Evolutionary conservation across 2,888 invertebrate genomes (phyloP), one percentile per base, ranked within the genome.

Genomic region (Heteromyza rotundicornis): DNA sequence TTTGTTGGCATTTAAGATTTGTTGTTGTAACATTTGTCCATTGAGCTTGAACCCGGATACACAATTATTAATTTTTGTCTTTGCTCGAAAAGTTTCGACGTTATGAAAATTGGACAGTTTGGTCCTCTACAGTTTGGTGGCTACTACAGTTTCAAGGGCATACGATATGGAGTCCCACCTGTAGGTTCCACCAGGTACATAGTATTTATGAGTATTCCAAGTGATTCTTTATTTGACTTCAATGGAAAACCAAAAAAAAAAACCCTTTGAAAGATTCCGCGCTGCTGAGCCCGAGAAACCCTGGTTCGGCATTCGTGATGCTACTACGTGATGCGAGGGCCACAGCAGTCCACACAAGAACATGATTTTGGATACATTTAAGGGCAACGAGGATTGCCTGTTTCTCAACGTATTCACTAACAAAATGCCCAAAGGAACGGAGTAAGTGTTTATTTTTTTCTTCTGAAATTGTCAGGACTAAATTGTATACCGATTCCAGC

Each of bases 371-470:
- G 88, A 88, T 73, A 87, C 87, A 1, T 88, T 87, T 70, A 88
- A 88, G 71, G 88, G 88, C 1, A 86, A 86, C 60, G 88, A 88
- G 70, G 89, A 89, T 74, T 91, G 91, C 70, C 85, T 91, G 20
- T 90, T 87, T 74, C 81, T 91, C 17, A 91, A 91, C 70, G 88
- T 91, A 0, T 91, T 89, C 76, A 85, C 88, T n/a, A 88, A 89
- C 0, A 85, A 84, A 27, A 77, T 88, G 59, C 79, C 79, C 10
- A 40, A 40, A 53, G n/a, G n/a, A 3, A n/a, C 40, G 10, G 40
- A 71, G 79, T 80, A 67, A 71, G 68, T 62, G 27, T 40, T 40
- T 68, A n/a, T n/a, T 47, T 5, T 47, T 1, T 19, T 35, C n/a
- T 35, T 2, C 27, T 27, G 10, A 27, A 27, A 27, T 7, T 10